Percentiles rank a stretch among this genome's conserved stretches.
These are phyloP conservation scores for Musca vetustissima DNA, from an alignment of 1,140 invertebrate species.

Conservation along the genomic window DNA sequence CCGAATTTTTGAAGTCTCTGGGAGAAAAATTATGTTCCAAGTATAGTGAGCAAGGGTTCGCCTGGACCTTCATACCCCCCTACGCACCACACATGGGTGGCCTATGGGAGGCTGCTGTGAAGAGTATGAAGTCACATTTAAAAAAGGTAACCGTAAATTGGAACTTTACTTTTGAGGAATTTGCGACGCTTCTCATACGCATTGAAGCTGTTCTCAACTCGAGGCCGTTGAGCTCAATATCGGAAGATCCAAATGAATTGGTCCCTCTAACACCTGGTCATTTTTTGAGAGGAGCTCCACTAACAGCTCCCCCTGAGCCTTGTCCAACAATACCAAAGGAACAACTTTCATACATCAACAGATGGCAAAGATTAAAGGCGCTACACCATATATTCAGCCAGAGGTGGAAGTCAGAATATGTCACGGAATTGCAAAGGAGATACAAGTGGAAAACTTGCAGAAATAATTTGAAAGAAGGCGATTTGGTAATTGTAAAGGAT, in stretches of 20 bases:
- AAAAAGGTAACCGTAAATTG: background rate
- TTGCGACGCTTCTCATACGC: conserved; percentile 3
- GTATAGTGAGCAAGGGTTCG: background rate
- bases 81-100: conserved; percentile 13
- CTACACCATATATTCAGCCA: conserved; percentile 30
- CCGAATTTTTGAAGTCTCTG: background rate
- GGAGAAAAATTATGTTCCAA: background rate
- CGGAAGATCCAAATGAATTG: conserved; percentile 2
- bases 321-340: background rate
- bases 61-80: background rate
- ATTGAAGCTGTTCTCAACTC: too few relatives aligned
- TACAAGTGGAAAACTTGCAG: conserved; percentile 29
- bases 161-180: conserved; percentile 18
- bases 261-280: conserved; percentile 6
- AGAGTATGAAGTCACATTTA: conserved; percentile 10
- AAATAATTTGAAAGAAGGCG: background rate
- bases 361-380: background rate
- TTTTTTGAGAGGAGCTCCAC: background rate
- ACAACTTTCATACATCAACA: background rate
- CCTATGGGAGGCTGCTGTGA: conserved; percentile 6
- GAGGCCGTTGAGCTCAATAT: background rate
- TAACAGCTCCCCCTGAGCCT: background rate
- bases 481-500: conserved; percentile 45
- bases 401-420: conserved; percentile 33
- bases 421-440: conserved; percentile 27